Conservation (phyloP, 2,888 invertebrate genomes). For the Nymphalis c-album region DNA sequence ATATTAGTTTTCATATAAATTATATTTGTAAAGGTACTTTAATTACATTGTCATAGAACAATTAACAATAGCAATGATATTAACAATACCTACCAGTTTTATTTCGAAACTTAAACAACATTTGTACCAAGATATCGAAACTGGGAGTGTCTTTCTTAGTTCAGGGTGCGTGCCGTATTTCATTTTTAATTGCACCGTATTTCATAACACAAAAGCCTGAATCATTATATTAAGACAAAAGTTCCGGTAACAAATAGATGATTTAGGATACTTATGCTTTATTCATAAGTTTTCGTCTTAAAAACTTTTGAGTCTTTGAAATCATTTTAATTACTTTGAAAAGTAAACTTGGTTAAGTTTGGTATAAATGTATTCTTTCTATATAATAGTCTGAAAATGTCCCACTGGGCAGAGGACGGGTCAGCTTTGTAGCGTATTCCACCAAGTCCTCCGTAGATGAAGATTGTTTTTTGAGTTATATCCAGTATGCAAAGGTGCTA, state of each 20-base stretch:
- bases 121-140: constrained; percentile 2
- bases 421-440: not conserved
- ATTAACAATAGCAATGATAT: no score
- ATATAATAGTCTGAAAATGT: not conserved
- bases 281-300: constrained; percentile 39
- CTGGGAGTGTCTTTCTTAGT: not conserved
- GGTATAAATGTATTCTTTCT: not conserved
- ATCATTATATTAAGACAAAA: not conserved
- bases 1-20: no score
- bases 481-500: no score
- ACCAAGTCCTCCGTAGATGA: not conserved
- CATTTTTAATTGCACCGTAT: constrained; percentile 13
- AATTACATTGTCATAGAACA: no score
- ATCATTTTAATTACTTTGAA: constrained; percentile 36
- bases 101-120: not conserved
- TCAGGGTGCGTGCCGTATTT: constrained; percentile 2
- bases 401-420: not conserved
- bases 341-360: constrained; percentile 16
- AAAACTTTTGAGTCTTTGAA: constrained; percentile 30
- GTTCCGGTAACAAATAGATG: constrained; percentile 53
- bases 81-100: no score
- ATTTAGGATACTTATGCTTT: constrained; percentile 55
- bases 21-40: no score
- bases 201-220: constrained; percentile 4
- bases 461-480: no score